phyloP scores from a whole-genome alignment of 2,888 invertebrate species.

The Drosophila parthenogenetica region DNA sequence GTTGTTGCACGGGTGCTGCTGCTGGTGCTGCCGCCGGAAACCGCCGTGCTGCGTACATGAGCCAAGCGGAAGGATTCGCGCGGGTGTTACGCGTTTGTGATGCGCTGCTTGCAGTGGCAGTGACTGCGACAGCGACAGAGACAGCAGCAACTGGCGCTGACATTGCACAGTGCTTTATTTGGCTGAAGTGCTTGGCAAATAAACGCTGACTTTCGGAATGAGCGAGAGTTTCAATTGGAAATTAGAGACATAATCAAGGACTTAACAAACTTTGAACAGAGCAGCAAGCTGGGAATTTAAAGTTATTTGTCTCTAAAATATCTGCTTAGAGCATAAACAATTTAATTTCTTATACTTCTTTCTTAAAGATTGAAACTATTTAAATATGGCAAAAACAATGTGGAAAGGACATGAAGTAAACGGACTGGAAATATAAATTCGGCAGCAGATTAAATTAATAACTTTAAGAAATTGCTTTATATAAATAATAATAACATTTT shows the following conservation, averaged over 20 bases:
- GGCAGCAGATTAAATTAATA: background rate
- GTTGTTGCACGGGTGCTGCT: constrained; percentile 55
- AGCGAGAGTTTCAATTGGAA: background rate
- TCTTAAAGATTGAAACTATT: too few species aligned
- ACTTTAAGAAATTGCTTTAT: background rate
- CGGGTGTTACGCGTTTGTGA: constrained; percentile 21
- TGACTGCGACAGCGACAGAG: background rate
- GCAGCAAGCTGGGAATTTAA: background rate
- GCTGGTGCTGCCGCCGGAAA: constrained; percentile 43
- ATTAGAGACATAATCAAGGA: background rate
- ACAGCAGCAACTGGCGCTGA: background rate
- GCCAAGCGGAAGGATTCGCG: constrained; percentile 67
- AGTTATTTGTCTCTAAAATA: too few species aligned
- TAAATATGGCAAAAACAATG: too few species aligned
- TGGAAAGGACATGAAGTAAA: too few species aligned
- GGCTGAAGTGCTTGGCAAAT: background rate
- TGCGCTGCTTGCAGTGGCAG: background rate
- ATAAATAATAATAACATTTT: background rate
- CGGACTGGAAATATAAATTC: too few species aligned
- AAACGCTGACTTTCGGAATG: background rate
- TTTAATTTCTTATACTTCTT: too few species aligned
- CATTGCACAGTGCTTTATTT: background rate
- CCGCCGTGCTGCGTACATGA: constrained; percentile 57
- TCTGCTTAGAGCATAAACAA: too few species aligned
- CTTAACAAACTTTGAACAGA: background rate